Percentiles rank a stretch among this genome's conserved stretches.
phyloP scores from a whole-genome alignment of 2,113 vertebrate species.

The Gymnocephalus cernua region DNA sequence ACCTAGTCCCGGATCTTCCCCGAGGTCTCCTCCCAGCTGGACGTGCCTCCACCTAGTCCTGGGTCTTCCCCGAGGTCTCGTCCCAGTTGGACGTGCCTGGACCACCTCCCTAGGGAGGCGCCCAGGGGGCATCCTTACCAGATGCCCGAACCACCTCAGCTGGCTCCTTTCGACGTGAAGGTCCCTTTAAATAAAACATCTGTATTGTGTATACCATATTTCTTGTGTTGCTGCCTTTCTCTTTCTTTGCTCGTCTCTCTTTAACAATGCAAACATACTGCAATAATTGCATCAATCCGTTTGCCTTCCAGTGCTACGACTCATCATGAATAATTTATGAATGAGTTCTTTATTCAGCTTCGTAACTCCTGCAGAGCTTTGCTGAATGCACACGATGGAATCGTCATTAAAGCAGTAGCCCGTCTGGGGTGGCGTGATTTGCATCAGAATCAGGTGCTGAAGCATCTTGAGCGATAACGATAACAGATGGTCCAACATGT shows the following conservation, averaged over 20 bases:
- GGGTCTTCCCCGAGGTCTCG: too few relatives aligned
- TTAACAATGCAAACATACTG: neutral
- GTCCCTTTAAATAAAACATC: neutral
- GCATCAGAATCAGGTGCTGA: constrained; percentile 15
- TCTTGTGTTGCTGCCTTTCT: neutral
- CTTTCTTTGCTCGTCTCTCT: neutral
- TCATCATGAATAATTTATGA: constrained; percentile 1
- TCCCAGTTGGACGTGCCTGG: too few relatives aligned
- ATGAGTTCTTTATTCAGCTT: neutral
- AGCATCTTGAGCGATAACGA: neutral
- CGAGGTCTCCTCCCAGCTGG: too few relatives aligned
- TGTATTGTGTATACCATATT: neutral
- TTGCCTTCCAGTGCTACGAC: neutral
- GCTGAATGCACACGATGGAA: neutral
- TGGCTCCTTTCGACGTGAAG: too few relatives aligned
- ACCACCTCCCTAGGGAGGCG: too few relatives aligned
- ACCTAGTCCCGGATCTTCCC: too few relatives aligned
- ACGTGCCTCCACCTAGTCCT: too few relatives aligned
- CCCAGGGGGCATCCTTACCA: too few relatives aligned
- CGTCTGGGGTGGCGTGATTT: neutral
- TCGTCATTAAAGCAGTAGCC: neutral
- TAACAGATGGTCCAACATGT: neutral
- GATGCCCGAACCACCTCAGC: too few relatives aligned
- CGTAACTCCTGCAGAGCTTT: neutral
- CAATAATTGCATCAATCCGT: neutral